A percentile compares a stretch with the other conserved stretches of the same genome.
These are phyloP conservation scores for Cotesia vestalis DNA, from an alignment of 1,140 invertebrate genomes.

Conservation along the genomic window DNA sequence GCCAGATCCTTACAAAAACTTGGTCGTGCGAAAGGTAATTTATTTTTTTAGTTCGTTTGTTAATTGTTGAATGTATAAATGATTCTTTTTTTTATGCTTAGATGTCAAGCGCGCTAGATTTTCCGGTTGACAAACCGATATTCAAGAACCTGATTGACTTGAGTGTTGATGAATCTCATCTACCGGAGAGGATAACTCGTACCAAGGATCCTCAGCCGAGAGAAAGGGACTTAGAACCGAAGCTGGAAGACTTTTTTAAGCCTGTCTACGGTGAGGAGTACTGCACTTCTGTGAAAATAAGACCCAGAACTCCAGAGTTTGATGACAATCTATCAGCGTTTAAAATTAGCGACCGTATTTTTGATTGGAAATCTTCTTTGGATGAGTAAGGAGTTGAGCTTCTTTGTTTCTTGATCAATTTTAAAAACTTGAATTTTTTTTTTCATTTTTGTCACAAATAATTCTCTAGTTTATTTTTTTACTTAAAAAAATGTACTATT, in stretches of 20 bases:
- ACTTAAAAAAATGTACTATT: too few species aligned
- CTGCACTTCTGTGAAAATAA: slow-evolving; percentile 40
- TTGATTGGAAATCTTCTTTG: slow-evolving; percentile 48
- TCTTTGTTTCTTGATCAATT: not conserved
- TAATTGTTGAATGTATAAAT: not conserved
- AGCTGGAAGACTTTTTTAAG: slow-evolving; percentile 53
- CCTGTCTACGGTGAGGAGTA: slow-evolving; percentile 49
- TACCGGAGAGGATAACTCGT: slow-evolving; percentile 46
- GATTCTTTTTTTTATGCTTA: slow-evolving; percentile 28
- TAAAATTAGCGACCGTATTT: slow-evolving; percentile 53
- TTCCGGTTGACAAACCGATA: slow-evolving; percentile 51
- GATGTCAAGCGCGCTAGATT: slow-evolving; percentile 55
- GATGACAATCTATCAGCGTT: slow-evolving; percentile 48
- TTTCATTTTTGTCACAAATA: too few species aligned
- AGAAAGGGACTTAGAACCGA: slow-evolving; percentile 49
- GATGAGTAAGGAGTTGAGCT: slow-evolving; percentile 36
- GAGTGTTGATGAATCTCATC: slow-evolving; percentile 51
- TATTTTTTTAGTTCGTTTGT: slow-evolving; percentile 6
- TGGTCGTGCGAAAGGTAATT: slow-evolving; percentile 54
- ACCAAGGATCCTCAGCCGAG: slow-evolving; percentile 55
- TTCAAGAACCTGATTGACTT: slow-evolving; percentile 57
- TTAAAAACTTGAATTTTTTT: too few species aligned
- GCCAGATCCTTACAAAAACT: slow-evolving; percentile 45
- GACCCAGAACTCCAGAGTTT: slow-evolving; percentile 39
- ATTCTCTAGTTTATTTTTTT: too few species aligned